phyloP scores from a whole-genome alignment of 2,113 vertebrate genomes.

The Trachemys scripta region DNA sequence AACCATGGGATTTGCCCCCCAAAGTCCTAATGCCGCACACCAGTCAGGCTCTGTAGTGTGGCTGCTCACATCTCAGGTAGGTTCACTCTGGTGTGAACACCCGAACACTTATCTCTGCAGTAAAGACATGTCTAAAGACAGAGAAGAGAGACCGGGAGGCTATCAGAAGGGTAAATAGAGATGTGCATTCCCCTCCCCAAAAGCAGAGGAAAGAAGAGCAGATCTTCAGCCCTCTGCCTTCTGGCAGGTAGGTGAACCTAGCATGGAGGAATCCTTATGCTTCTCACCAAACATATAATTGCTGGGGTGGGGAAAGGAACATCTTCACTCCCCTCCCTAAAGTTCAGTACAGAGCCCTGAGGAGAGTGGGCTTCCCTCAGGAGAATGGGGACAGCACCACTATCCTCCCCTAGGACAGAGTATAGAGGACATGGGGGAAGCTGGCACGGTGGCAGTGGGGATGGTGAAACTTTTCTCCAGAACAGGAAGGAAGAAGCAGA shows the following conservation, averaged over 20 bases:
- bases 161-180: not conserved
- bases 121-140: not conserved
- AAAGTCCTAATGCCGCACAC: too few species aligned
- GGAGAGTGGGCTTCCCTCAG: not conserved
- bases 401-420: not conserved
- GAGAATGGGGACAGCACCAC: not conserved
- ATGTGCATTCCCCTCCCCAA: not conserved
- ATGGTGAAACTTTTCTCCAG: not conserved
- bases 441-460: not conserved
- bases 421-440: not conserved
- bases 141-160: not conserved
- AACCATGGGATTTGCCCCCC: too few species aligned
- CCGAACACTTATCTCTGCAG: not conserved
- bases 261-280: not conserved
- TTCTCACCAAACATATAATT: not conserved
- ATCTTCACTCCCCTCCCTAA: not conserved
- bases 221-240: not conserved
- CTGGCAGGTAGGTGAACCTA: not conserved
- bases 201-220: not conserved
- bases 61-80: too few species aligned
- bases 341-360: not conserved
- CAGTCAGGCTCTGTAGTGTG: too few species aligned
- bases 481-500: not conserved
- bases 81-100: not conserved
- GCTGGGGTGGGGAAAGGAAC: not conserved